These are phyloP conservation scores for Parapsyche elsis DNA, from an alignment of 1,140 invertebrate genomes.

Conservation along the genomic window DNA sequence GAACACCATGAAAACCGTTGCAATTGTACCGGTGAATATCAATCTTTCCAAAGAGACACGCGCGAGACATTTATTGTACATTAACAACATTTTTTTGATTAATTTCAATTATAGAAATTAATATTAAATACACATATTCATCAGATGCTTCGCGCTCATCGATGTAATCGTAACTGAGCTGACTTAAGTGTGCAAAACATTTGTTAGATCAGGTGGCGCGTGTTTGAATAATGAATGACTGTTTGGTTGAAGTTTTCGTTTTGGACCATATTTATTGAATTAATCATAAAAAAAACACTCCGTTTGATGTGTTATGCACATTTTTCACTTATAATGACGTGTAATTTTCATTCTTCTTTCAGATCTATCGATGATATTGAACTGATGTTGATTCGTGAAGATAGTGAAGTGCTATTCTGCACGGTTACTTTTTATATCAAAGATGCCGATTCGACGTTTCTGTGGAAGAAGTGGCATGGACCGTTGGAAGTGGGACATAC, in stretches of 20 bases:
- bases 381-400: conserved; percentile 34
- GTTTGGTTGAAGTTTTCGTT: neutral
- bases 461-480: conserved; percentile 32
- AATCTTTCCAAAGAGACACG: conserved; percentile 41
- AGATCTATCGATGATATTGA: conserved; percentile 45
- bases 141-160: neutral
- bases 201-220: neutral
- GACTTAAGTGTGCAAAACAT: neutral
- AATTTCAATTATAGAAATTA: neutral
- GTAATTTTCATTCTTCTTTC: conserved; percentile 33
- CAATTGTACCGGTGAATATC: conserved; percentile 39
- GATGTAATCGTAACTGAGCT: neutral
- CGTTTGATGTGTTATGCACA: neutral
- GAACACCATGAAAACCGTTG: conserved; percentile 21
- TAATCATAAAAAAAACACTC: neutral
- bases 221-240: neutral
- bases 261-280: neutral
- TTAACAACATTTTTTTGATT: conserved; percentile 40
- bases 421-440: conserved; percentile 11
- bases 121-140: neutral
- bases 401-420: conserved; percentile 15
- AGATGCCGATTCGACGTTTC: conserved; percentile 20
- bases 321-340: neutral
- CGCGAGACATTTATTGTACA: conserved; percentile 38
- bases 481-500: neutral